Conservation (phyloP, 2,888 invertebrate genomes). For the Amblyjoppa fuscipennis region DNA sequence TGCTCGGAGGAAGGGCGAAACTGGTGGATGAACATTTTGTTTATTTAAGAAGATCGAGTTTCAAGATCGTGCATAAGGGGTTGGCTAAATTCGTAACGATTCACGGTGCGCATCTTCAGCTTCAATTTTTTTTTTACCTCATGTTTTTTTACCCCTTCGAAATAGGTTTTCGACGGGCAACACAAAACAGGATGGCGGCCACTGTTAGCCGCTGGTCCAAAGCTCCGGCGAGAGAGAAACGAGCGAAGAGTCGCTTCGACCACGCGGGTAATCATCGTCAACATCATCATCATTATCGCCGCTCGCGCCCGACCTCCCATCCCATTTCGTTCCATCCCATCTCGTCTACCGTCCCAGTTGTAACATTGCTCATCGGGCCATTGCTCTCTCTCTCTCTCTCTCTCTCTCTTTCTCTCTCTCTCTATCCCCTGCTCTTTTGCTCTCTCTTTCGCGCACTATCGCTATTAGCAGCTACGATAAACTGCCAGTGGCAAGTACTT, state of each 20-base stretch:
- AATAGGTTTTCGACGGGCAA: slow-evolving; percentile 53
- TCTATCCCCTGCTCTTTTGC: slow-evolving; percentile 25
- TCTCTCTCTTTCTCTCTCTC: slow-evolving; percentile 9
- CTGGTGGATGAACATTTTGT: slow-evolving; percentile 42
- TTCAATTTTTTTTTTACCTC: slow-evolving; percentile 34
- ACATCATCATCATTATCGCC: slow-evolving; percentile 82
- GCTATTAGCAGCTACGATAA: slow-evolving; percentile 79
- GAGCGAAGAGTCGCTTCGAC: slow-evolving; percentile 70
- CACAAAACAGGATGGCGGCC: slow-evolving; percentile 52
- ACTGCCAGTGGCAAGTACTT: slow-evolving; percentile 78
- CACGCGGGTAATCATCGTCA: slow-evolving; percentile 82
- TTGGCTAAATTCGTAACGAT: slow-evolving; percentile 46
- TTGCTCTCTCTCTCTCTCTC: slow-evolving; percentile 32
- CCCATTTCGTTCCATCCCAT: slow-evolving; percentile 75
- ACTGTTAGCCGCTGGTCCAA: slow-evolving; percentile 45
- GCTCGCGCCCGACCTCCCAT: slow-evolving; percentile 69
- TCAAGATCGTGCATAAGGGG: slow-evolving; percentile 49
- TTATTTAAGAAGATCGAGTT: slow-evolving; percentile 50
- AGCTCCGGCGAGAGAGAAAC: slow-evolving; percentile 58
- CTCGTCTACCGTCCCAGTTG: slow-evolving; percentile 75
- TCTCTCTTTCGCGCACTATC: slow-evolving; percentile 56
- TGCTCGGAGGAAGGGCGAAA: slow-evolving; percentile 5
- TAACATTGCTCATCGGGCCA: slow-evolving; percentile 65
- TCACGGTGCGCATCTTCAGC: slow-evolving; percentile 30
- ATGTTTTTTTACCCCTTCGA: slow-evolving; percentile 46